Base-by-base conservation (phyloP, 1,140 invertebrate genomes). In the Drosophila seguyi region DNA sequence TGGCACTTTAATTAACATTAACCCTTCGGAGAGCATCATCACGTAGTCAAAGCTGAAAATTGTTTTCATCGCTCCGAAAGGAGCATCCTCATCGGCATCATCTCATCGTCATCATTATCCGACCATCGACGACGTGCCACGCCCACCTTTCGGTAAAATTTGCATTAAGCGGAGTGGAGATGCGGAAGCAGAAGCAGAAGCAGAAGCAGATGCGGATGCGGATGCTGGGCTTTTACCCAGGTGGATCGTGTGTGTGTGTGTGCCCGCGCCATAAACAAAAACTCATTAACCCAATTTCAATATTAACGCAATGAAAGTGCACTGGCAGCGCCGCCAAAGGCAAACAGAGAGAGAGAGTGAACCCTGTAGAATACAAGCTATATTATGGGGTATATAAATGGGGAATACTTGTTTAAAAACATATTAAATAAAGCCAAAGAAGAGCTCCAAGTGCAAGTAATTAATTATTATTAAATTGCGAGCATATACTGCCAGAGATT, bases 241-340 rank as follows among this genome's bases (percentile, higher is more conserved):
- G 36, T 29, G 62, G 16, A 20, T 68, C 36, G 27, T 44, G 22
- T 36, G 41, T 50, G 55, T 11, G 22, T 59, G 27, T 62, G 58
- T 63, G 44, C 50, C 57, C 56, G 66, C 52, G 69, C 75, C 75
- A 82, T 88, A 88, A 86, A 88, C 83, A 86, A 88, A 86, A 86
- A 88, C 83, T 88, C 84, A 87, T 86, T 86, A 86, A 86, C 83
- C 83, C 83, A 87, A 87, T 86, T 86, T 82, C 75, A 86, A 86
- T 86, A 86, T 82, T 86, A 82, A 86, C 65, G 63, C 75, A 87
- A 82, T 57, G 61, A 68, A 87, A 75, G 66, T 75, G 75, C 83
- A 87, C 41, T 75, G 61, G 66, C 83, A 79, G 45, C 75, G 55
- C 57, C 47, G 77, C 73, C 81, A 85, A 76, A 62, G 60, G 67